Evolutionary conservation across 2,888 invertebrate genomes (phyloP), one percentile per base, ranked within the genome.

Genomic region (Malthinus flaveolus): DNA sequence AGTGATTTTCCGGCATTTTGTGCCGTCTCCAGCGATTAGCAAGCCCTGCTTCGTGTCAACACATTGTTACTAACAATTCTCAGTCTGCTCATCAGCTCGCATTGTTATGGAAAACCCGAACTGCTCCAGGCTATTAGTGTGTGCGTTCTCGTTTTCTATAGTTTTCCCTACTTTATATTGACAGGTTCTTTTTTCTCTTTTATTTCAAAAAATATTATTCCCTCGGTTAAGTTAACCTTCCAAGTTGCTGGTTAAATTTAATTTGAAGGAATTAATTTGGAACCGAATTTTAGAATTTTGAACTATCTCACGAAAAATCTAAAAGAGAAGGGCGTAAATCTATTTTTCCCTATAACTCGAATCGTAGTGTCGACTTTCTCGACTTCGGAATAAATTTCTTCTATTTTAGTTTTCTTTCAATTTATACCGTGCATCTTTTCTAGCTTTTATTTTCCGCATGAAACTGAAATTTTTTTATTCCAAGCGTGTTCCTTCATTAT

Each of bases 1-100:
- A 61, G 53, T 61, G 63, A 63, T 61, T 63, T 63, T 63, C 63
- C 63, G 63, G 61, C 60, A 53, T 58, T 63, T 63, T 63, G 61
- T 63, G 56, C 51, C 56, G 53, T 63, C 63, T 61, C 63, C 56
- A 48, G 59, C 58, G 63, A 63, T 63, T 63, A 63, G 63, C 52
- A n/a, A 57, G 59, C 61, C 57, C 52, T 59, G 63, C 56, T 42
- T 62, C 49, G 50, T 61, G 61, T 57, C 57, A 61, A 57, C 54
- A 61, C 57, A 61, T 51, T 61, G 57, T 61, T 57, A 31, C 56
- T 36, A 49, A 51, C 54, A 60, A 52, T 55, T 56, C 61, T 46
- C 52, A 35, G 49, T 32, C 46, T 52, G 61, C 56, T 62, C 62
- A 62, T 62, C 62, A 62, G 35, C 39, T 15, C 34, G 55, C 51